Percentiles rank a stretch among this genome's conserved stretches.
Evolutionary conservation across 92 coral and sea anemone genomes (phyloP).

Genomic region (Anthopleura xanthogrammica): DNA sequence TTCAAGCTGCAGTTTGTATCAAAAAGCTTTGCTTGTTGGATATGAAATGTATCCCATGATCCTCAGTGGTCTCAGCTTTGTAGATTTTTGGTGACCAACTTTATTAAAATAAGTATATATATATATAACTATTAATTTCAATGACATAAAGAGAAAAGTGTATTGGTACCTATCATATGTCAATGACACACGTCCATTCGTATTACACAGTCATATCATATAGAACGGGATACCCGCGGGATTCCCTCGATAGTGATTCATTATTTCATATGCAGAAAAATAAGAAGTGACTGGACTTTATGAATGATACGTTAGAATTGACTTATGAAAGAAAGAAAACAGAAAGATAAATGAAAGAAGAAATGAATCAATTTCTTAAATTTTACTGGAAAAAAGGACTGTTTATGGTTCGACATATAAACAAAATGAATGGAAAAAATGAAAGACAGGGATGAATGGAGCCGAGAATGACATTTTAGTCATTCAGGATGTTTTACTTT

Average conservation of each 20-base stretch:
- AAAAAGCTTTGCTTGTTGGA: too few species aligned
- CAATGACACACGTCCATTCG: neutral
- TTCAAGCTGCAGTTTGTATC: too few species aligned
- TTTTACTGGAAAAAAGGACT: neutral
- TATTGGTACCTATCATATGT: too few species aligned
- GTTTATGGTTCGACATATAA: too few species aligned
- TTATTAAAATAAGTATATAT: too few species aligned
- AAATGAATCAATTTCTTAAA: neutral
- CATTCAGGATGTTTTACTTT: neutral
- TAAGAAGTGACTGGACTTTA: neutral
- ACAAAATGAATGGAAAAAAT: neutral
- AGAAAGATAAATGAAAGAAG: neutral
- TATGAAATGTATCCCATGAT: too few species aligned
- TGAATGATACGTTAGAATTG: neutral
- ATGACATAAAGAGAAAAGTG: too few species aligned
- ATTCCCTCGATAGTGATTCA: neutral
- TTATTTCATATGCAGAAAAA: neutral
- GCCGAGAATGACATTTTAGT: neutral
- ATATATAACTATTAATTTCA: too few species aligned
- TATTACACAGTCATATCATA: neutral
- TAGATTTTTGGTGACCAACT: too few species aligned
- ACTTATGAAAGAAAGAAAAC: neutral
- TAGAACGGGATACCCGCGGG: conserved; percentile 6
- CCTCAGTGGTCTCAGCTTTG: too few species aligned
- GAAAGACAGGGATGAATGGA: neutral